Percentiles rank a stretch among this genome's conserved stretches.
These are phyloP conservation scores for Cebus imitator DNA, from an alignment of 2,113 vertebrate species.

Conservation along the genomic window DNA sequence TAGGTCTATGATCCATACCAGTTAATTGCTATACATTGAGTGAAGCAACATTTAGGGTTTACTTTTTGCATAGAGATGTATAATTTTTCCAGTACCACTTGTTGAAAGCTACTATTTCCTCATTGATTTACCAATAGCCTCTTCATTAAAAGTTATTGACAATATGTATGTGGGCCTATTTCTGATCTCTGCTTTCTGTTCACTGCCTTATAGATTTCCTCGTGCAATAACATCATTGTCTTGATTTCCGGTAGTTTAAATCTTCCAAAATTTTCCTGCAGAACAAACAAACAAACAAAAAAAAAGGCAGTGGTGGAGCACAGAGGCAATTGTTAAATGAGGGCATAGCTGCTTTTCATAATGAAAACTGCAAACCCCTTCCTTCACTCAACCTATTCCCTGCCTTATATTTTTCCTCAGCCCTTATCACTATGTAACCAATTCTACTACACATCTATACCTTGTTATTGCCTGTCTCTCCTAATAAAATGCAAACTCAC, in stretches of 20 bases:
- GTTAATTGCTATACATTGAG: neutral
- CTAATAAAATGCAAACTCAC: neutral
- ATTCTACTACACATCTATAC: rapidly evolving
- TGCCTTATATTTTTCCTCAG: neutral
- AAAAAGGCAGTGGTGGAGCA: no score
- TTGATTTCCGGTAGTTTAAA: neutral
- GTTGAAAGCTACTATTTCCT: neutral
- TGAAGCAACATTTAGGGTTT: neutral
- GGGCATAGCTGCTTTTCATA: neutral
- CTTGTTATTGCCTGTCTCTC: neutral
- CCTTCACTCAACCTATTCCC: neutral
- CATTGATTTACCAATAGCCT: neutral
- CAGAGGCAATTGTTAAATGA: neutral
- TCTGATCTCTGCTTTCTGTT: neutral
- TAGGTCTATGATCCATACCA: neutral
- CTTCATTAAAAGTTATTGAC: neutral
- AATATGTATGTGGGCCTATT: neutral
- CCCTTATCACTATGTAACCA: neutral
- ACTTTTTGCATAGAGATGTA: neutral
- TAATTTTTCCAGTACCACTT: neutral
- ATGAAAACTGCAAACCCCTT: rapidly evolving
- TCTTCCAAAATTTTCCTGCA: neutral
- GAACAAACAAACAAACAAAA: neutral
- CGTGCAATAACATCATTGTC: neutral
- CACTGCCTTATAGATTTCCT: neutral